Percentiles rank a stretch among this genome's conserved stretches.
Conservation (phyloP, 2,797 vertebrate genomes). For the Thalassophryne amazonica region DNA sequence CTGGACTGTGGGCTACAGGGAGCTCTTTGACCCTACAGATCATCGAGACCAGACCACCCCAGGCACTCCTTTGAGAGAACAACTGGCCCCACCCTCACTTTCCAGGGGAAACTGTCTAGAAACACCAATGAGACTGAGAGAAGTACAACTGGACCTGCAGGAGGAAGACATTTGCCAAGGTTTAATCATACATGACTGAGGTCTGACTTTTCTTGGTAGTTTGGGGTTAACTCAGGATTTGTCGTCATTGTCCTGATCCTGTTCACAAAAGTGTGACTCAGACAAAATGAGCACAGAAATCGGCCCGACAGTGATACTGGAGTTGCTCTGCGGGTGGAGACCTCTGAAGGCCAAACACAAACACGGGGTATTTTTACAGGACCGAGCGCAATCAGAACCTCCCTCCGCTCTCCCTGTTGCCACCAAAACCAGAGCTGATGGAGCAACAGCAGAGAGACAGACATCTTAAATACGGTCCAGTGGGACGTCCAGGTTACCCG, state of each 20-base stretch:
- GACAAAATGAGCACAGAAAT: neutral
- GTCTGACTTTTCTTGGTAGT: too few species aligned
- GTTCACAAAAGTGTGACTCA: neutral
- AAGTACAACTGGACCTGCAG: too few species aligned
- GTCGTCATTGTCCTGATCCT: neutral
- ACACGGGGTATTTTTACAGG: neutral
- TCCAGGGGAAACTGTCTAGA: too few species aligned
- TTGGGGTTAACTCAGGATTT: neutral
- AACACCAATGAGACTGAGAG: too few species aligned
- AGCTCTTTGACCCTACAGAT: too few species aligned
- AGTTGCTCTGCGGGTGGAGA: neutral
- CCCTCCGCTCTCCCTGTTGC: slow-evolving; percentile 6
- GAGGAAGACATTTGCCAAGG: too few species aligned
- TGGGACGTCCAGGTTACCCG: slow-evolving; percentile 35
- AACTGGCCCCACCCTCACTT: too few species aligned
- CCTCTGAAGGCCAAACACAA: neutral
- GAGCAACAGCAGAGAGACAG: neutral
- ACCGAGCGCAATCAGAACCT: slow-evolving; percentile 7
- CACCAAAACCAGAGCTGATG: neutral
- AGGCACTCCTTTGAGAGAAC: too few species aligned
- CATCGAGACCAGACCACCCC: too few species aligned
- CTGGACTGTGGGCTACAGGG: too few species aligned
- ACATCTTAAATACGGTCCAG: slow-evolving; percentile 6
- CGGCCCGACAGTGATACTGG: neutral
- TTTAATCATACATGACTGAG: too few species aligned